Percentiles rank a stretch among this genome's conserved stretches.
Evolutionary conservation across 2,888 invertebrate genomes (phyloP).

Genomic region (Thumatha senex): DNA sequence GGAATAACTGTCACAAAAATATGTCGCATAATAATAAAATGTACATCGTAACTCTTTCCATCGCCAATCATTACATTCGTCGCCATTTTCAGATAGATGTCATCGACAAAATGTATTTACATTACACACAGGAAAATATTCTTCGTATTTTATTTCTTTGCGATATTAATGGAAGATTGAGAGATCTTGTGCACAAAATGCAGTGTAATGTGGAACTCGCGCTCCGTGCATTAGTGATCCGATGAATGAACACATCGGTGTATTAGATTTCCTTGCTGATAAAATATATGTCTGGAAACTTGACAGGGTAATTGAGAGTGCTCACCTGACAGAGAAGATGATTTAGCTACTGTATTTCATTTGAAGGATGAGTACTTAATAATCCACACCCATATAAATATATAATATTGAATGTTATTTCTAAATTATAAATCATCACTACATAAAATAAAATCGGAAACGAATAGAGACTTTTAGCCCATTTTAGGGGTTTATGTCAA

Average conservation of each 20-base stretch:
- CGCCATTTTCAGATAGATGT: background rate
- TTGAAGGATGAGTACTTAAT: no score
- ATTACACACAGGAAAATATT: background rate
- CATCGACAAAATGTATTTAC: background rate
- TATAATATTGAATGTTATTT: no score
- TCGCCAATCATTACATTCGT: background rate
- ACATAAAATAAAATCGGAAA: no score
- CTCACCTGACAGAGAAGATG: slow-evolving; percentile 1
- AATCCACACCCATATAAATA: no score
- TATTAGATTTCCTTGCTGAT: slow-evolving; percentile 26
- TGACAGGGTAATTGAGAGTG: slow-evolving; percentile 2
- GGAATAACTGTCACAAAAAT: no score
- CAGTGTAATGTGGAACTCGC: slow-evolving; percentile 18
- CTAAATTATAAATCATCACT: no score
- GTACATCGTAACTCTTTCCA: background rate
- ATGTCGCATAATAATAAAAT: background rate
- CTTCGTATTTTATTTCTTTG: slow-evolving; percentile 16
- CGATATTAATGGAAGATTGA: slow-evolving; percentile 26
- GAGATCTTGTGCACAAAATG: slow-evolving; percentile 29
- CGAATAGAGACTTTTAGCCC: no score
- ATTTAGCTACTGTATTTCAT: background rate
- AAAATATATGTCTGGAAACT: slow-evolving; percentile 6
- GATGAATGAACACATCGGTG: slow-evolving; percentile 22
- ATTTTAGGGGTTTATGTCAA: no score
- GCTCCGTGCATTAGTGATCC: slow-evolving; percentile 27